Percentiles rank a stretch among this genome's conserved stretches.
Evolutionary conservation across 2,113 vertebrate genomes (phyloP).

Genomic region (Typhlomys cinereus): DNA sequence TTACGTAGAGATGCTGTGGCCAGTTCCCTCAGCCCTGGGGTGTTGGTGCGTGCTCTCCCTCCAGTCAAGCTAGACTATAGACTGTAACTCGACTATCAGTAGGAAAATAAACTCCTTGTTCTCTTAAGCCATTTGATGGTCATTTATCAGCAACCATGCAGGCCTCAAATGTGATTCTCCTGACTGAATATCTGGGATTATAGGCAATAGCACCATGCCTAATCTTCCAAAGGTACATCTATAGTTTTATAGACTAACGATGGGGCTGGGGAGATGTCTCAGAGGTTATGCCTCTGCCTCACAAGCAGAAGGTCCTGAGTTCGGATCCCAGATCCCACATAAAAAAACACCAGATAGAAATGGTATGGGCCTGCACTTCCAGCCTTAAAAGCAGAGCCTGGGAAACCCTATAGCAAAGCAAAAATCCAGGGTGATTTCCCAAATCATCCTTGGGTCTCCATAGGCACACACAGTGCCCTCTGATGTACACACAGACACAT

Average conservation of each 20-base stretch:
- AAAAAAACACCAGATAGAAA: neutral
- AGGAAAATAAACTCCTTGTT: too few species aligned
- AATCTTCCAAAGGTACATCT: neutral
- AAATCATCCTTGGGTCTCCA: neutral
- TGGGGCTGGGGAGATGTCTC: neutral
- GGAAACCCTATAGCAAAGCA: too few species aligned
- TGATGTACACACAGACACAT: neutral
- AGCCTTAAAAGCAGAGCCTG: too few species aligned
- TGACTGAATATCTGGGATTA: neutral
- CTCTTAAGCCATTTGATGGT: too few species aligned
- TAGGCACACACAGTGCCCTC: neutral
- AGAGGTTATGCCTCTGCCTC: neutral
- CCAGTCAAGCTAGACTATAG: too few species aligned
- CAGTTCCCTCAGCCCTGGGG: too few species aligned
- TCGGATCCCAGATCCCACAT: neutral
- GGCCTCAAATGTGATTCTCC: neutral
- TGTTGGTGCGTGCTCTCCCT: too few species aligned
- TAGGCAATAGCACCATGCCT: neutral
- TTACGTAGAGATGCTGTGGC: too few species aligned
- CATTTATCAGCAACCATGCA: too few species aligned
- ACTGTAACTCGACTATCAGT: too few species aligned
- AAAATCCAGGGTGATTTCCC: too few species aligned
- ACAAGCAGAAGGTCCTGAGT: neutral
- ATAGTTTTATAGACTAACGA: slow-evolving; percentile 23
- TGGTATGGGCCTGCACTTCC: neutral